phyloP scores from a whole-genome alignment of 2,113 vertebrate genomes.

The Chelonoidis abingdonii region DNA sequence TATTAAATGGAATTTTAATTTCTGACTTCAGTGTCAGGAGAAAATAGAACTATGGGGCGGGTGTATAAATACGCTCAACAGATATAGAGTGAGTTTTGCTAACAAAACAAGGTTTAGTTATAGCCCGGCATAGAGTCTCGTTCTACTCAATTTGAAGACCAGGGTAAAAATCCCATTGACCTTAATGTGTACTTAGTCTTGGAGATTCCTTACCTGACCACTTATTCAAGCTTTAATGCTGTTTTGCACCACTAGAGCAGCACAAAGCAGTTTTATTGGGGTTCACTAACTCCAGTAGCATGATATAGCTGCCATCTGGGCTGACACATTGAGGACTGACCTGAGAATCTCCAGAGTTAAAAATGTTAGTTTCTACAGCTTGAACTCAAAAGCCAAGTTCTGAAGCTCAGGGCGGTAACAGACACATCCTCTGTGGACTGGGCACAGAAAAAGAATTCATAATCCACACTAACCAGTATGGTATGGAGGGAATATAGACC shows the following conservation, averaged over 20 bases:
- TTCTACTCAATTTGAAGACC: background rate
- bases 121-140: background rate
- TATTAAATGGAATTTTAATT: slow-evolving; percentile 15
- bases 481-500: background rate
- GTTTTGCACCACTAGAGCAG: background rate
- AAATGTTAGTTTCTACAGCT: background rate
- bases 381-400: background rate
- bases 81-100: background rate
- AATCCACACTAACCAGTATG: background rate
- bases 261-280: background rate
- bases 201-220: background rate
- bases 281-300: background rate
- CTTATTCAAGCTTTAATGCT: background rate
- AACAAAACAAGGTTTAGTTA: background rate
- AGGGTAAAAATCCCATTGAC: background rate
- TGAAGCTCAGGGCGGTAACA: background rate
- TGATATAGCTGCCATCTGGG: background rate
- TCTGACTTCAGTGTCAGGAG: background rate
- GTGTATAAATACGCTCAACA: background rate
- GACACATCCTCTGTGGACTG: background rate
- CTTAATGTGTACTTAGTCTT: background rate
- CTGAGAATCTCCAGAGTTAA: background rate
- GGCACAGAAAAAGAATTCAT: background rate
- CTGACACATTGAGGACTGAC: background rate
- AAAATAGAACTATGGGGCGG: background rate